A percentile compares a stretch with the other conserved stretches of the same genome.
phyloP scores from a whole-genome alignment of 2,888 invertebrate genomes.

The Amiota communis region DNA sequence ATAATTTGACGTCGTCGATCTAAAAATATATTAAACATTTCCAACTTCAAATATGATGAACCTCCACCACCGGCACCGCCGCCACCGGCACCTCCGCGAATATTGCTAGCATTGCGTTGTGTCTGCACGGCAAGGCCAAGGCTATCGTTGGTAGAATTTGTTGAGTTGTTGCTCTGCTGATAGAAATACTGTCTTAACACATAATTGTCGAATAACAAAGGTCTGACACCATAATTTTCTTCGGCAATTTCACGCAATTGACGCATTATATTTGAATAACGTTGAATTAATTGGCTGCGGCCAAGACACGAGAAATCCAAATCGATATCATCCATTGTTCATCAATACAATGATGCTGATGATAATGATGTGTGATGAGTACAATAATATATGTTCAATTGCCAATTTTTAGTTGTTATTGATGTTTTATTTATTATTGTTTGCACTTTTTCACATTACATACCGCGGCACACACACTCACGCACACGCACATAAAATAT shows the following conservation, averaged over 20 bases:
- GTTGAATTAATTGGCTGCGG: constrained; percentile 71
- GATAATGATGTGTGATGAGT: not conserved
- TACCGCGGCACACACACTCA: too few relatives aligned
- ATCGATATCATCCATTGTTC: constrained; percentile 48
- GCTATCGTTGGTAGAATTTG: too few relatives aligned
- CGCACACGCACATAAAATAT: too few relatives aligned
- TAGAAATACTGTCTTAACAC: constrained; percentile 76
- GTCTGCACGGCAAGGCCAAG: constrained; percentile 24
- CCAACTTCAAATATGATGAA: constrained; percentile 67
- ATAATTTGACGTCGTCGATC: constrained; percentile 70
- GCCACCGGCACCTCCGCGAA: too few relatives aligned
- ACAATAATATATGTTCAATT: not conserved
- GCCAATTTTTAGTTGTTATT: not conserved
- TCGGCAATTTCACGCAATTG: constrained; percentile 77
- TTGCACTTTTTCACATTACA: not conserved
- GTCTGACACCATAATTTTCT: constrained; percentile 76
- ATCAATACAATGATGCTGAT: too few relatives aligned
- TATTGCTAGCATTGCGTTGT: not conserved
- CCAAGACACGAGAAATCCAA: constrained; percentile 56
- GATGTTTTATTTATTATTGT: not conserved
- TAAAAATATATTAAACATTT: constrained; percentile 73
- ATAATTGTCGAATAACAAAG: constrained; percentile 78
- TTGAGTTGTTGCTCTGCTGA: constrained; percentile 54
- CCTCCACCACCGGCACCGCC: constrained; percentile 9
- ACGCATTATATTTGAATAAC: constrained; percentile 77